Conservation (phyloP, 92 coral and sea anemone genomes). For the Pocillopora meandrina region DNA sequence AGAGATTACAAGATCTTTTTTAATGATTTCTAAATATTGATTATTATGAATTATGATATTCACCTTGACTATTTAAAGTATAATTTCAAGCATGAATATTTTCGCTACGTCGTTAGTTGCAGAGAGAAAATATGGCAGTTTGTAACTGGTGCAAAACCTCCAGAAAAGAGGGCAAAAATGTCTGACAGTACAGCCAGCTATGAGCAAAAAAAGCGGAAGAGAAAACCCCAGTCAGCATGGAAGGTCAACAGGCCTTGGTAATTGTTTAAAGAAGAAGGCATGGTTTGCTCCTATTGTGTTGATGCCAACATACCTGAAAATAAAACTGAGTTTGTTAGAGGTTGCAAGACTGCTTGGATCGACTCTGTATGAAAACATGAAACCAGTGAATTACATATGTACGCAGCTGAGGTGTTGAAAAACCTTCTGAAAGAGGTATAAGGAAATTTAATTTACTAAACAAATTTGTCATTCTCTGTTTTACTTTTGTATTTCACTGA, state of each 20-base stretch:
- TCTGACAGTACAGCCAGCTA: neutral
- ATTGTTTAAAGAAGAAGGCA: constrained; percentile 1
- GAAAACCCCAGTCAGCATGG: constrained; percentile 1
- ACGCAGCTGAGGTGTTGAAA: constrained; percentile 21
- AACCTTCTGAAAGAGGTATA: constrained; percentile 6
- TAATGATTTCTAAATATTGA: neutral
- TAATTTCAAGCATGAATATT: neutral
- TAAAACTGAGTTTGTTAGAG: constrained; percentile 7
- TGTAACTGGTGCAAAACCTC: neutral
- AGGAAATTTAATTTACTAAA: neutral
- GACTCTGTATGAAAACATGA: neutral
- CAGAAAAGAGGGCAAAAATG: constrained; percentile 1
- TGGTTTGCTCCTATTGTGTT: constrained; percentile 17
- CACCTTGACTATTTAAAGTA: neutral
- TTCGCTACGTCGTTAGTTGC: constrained; percentile 1
- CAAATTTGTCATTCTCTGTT: neutral
- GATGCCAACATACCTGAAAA: constrained; percentile 15
- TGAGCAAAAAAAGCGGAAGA: constrained; percentile 4
- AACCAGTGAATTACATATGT: constrained; percentile 15
- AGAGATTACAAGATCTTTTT: neutral
- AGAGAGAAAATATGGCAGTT: constrained; percentile 14
- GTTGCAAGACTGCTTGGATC: neutral
- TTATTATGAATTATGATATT: too few species aligned
- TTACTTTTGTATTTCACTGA: neutral
- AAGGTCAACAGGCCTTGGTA: constrained; percentile 9